phyloP scores from a whole-genome alignment of 2,797 vertebrate genomes.

The Sebastes wilsoni region DNA sequence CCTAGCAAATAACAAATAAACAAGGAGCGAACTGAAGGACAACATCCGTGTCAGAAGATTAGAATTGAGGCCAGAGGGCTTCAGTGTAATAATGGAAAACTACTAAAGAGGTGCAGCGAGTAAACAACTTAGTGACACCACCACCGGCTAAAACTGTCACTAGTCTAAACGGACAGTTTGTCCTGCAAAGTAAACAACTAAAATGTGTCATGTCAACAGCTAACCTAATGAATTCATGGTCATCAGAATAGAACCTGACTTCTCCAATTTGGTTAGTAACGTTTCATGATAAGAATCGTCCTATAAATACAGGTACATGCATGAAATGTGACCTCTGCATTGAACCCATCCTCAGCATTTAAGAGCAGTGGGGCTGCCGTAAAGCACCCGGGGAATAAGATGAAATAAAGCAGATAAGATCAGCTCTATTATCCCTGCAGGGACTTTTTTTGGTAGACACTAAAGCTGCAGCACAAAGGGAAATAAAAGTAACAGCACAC shows the following conservation, averaged over 20 bases:
- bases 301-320: not conserved
- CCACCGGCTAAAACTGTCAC: not conserved
- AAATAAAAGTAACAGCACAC: not conserved
- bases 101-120: not conserved
- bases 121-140: not conserved
- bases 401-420: slow-evolving; percentile 1
- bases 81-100: slow-evolving; percentile 1
- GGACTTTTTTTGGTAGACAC: not conserved
- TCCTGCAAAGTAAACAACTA: not conserved
- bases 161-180: not conserved
- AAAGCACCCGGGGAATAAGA: not conserved
- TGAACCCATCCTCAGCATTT: too few species aligned
- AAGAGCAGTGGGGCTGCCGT: too few species aligned
- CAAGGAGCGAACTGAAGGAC: not conserved
- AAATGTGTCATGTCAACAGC: not conserved
- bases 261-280: not conserved
- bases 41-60: not conserved
- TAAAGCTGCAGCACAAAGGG: not conserved
- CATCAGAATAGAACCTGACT: not conserved
- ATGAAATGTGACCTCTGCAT: not conserved
- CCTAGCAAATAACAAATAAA: slow-evolving; percentile 41
- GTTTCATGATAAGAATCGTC: too few species aligned
- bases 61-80: not conserved
- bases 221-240: not conserved
- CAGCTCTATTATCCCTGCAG: not conserved